A percentile compares a stretch with the other conserved stretches of the same genome.
These are phyloP conservation scores for Malacoraja senta DNA, from an alignment of 2,797 vertebrate genomes.

Conservation along the genomic window DNA sequence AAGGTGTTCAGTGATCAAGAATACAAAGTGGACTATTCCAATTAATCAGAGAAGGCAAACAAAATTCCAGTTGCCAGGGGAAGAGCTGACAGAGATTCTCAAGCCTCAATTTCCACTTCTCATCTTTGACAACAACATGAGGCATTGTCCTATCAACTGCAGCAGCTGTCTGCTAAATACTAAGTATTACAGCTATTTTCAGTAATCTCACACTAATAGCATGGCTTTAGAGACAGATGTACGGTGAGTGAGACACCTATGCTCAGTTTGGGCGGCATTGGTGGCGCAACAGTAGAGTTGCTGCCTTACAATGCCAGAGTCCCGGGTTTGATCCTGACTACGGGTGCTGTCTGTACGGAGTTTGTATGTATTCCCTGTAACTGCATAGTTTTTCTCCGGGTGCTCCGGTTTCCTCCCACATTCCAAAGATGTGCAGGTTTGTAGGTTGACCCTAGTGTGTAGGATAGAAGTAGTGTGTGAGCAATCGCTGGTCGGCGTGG, in stretches of 20 bases:
- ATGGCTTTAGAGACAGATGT: conserved; percentile 55
- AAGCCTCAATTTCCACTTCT: conserved; percentile 14
- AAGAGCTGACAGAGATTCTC: conserved; percentile 33
- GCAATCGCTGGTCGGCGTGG: no score
- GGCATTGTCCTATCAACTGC: conserved; percentile 4
- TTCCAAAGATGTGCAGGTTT: no score
- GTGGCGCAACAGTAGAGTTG: no score
- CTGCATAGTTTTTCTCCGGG: no score
- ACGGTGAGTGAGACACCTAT: conserved; percentile 42
- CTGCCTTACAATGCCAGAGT: no score
- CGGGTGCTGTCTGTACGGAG: no score
- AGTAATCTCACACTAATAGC: conserved; percentile 52
- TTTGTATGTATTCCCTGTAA: no score
- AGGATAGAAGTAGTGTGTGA: no score
- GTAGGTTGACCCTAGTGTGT: no score
- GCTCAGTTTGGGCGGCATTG: background rate
- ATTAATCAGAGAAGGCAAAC: conserved; percentile 20
- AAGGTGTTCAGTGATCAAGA: conserved; percentile 9
- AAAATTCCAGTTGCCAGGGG: conserved; percentile 11
- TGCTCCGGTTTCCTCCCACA: no score
- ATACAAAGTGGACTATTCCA: background rate
- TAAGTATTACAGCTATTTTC: conserved; percentile 54
- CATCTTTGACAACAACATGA: conserved; percentile 15
- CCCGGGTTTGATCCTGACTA: no score
- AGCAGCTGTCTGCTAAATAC: conserved; percentile 32